Evolutionary conservation across 2,113 vertebrate genomes (phyloP).

Genomic region (Oxyura jamaicensis): DNA sequence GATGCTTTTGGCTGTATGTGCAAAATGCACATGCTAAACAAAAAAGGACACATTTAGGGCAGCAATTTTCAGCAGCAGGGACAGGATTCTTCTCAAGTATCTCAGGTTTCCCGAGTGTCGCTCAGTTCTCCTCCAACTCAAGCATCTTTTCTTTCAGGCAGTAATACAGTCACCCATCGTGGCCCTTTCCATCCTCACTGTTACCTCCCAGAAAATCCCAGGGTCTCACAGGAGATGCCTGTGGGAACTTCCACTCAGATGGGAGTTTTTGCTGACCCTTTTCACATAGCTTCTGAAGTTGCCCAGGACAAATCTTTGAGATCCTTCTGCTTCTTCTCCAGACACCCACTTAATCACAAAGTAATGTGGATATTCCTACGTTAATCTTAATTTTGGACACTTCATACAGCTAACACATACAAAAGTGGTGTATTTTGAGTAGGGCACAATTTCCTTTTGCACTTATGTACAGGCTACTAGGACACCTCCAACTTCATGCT

Average conservation of each 20-base stretch:
- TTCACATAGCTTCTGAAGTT: neutral
- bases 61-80: neutral
- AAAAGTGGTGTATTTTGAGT: neutral
- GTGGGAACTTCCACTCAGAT: rapidly evolving
- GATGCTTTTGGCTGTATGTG: neutral
- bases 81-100: neutral
- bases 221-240: neutral
- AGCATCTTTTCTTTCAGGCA: neutral
- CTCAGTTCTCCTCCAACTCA: neutral
- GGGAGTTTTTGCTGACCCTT: neutral
- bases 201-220: neutral
- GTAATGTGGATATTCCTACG: neutral
- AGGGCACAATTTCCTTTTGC: neutral
- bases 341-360: neutral
- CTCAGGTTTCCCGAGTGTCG: neutral
- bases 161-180: too few relatives aligned
- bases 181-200: neutral
- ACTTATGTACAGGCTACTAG: neutral
- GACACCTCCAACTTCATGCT: neutral
- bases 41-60: neutral
- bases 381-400: neutral
- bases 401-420: neutral
- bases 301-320: rapidly evolving
- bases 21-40: neutral
- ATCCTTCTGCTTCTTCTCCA: neutral